phyloP scores from a whole-genome alignment of 2,888 invertebrate genomes.

The Caenorhabditis doughertyi region DNA sequence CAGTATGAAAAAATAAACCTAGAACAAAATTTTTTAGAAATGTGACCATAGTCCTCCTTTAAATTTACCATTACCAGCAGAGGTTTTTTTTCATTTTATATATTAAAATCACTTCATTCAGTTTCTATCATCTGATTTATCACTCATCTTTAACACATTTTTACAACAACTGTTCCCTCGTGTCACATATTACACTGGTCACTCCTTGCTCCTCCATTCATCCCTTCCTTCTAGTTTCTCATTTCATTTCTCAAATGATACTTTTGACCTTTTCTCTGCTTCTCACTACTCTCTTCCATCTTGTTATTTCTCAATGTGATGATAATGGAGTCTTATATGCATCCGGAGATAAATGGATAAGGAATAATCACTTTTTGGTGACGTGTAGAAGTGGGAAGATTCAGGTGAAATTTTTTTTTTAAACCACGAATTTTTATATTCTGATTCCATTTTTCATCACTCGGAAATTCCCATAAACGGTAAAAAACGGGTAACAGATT shows the following conservation, averaged over 20 bases:
- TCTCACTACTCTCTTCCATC: slow-evolving; percentile 33
- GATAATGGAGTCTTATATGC: slow-evolving; percentile 62
- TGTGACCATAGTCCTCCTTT: too few relatives aligned
- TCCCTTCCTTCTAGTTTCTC: not conserved
- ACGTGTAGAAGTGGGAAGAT: slow-evolving; percentile 64
- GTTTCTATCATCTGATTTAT: too few relatives aligned
- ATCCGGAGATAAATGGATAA: slow-evolving; percentile 69
- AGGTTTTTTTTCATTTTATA: too few relatives aligned
- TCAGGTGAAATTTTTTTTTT: slow-evolving; percentile 44
- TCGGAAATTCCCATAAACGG: too few relatives aligned
- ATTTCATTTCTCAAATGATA: slow-evolving; percentile 29
- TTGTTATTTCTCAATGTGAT: slow-evolving; percentile 37
- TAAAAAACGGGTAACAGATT: too few relatives aligned
- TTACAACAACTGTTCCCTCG: too few relatives aligned
- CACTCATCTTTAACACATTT: too few relatives aligned
- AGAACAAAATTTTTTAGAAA: too few relatives aligned
- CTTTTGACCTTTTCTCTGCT: slow-evolving; percentile 35
- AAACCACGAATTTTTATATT: not conserved
- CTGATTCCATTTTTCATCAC: too few relatives aligned
- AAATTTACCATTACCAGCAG: too few relatives aligned
- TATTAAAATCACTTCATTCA: too few relatives aligned
- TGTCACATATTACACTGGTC: not conserved
- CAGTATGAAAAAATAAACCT: too few relatives aligned
- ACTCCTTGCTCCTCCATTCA: not conserved
- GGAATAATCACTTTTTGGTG: slow-evolving; percentile 70